Evolutionary conservation across 2,113 vertebrate species (phyloP).

Genomic region (Phodopus roborovskii): DNA sequence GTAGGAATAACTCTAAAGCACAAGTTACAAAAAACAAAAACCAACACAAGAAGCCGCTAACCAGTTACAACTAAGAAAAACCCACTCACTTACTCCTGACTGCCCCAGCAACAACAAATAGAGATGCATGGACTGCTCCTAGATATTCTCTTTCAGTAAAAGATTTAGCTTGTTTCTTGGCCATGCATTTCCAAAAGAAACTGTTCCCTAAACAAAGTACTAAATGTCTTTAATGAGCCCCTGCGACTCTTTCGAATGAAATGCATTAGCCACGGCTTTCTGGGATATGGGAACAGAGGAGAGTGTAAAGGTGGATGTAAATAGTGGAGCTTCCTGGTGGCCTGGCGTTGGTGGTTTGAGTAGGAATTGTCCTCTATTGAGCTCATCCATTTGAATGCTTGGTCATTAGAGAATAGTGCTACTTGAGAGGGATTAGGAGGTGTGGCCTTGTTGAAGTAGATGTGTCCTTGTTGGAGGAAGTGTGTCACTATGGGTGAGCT

Average conservation of each 20-base stretch:
- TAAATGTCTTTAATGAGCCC: neutral
- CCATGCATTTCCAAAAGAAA: neutral
- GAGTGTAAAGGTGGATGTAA: neutral
- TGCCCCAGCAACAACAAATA: neutral
- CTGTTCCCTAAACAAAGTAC: constrained; percentile 9
- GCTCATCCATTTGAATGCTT: neutral
- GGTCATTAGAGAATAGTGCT: neutral
- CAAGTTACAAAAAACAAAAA: neutral
- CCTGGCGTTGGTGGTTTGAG: neutral
- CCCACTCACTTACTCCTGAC: neutral
- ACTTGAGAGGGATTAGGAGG: neutral
- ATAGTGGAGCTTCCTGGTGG: neutral
- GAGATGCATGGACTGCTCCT: neutral
- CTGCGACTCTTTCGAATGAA: constrained; percentile 26
- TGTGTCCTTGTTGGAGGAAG: neutral
- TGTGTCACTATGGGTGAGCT: neutral
- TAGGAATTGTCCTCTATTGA: neutral
- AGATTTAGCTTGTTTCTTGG: constrained; percentile 14
- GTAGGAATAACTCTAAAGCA: neutral
- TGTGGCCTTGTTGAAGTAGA: neutral
- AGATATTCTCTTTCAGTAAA: neutral
- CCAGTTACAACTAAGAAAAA: neutral
- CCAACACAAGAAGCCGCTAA: neutral
- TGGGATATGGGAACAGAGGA: neutral
- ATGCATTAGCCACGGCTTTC: neutral